Evolutionary conservation across 2,113 vertebrate species (phyloP).

Genomic region (Andinoacara biseriatus): DNA sequence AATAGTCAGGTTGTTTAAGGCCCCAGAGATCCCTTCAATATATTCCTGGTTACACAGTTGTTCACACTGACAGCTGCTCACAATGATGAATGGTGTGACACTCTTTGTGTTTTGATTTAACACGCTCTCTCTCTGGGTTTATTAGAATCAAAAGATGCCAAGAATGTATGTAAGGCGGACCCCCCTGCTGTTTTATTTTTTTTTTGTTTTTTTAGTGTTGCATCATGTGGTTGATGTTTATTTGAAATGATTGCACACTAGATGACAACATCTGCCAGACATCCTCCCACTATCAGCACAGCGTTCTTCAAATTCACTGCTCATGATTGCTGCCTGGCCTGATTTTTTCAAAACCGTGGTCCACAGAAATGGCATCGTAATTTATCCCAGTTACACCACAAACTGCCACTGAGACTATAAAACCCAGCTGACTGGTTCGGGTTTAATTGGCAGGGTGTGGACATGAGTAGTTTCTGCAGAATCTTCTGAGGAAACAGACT

Average conservation of each 20-base stretch:
- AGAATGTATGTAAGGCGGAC: background rate
- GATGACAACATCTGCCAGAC: constrained; percentile 18
- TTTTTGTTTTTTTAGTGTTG: constrained; percentile 10
- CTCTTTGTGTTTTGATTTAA: constrained; percentile 6
- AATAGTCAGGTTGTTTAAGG: background rate
- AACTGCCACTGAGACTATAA: background rate
- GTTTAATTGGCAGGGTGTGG: constrained; percentile 30
- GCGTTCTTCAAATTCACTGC: background rate
- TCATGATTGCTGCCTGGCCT: background rate
- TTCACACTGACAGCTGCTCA: background rate
- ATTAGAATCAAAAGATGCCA: constrained; percentile 17
- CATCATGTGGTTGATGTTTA: constrained; percentile 32
- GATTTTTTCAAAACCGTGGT: background rate
- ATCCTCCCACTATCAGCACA: constrained; percentile 8
- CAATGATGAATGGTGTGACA: background rate
- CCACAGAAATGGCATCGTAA: background rate
- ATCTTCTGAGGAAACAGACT: constrained; percentile 16
- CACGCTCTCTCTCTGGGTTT: background rate
- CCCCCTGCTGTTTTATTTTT: too few species aligned
- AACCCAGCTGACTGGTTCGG: background rate
- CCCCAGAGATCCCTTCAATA: background rate
- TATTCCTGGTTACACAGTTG: background rate
- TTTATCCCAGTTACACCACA: constrained; percentile 2
- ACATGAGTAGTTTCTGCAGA: constrained; percentile 20
- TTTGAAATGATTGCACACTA: constrained; percentile 18